These are phyloP conservation scores for Silurus aristotelis DNA, from an alignment of 2,797 vertebrate species.

Conservation along the genomic window DNA sequence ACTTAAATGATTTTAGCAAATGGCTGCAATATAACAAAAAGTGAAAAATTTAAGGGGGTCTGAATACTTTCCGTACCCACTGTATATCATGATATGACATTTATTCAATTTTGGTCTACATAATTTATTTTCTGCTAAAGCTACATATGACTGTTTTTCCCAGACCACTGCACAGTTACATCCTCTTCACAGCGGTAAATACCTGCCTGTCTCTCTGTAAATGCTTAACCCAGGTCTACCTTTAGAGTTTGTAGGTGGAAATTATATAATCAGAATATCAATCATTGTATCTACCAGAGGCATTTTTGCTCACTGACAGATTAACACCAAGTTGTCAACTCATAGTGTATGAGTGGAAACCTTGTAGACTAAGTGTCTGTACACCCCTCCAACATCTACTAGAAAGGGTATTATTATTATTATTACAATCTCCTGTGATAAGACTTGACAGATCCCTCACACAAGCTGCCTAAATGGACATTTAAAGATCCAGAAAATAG, in stretches of 20 bases:
- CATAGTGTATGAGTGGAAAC: background rate
- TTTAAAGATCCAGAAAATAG: background rate
- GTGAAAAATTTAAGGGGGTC: no score
- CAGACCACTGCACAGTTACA: background rate
- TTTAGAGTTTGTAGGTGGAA: background rate
- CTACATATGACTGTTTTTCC: background rate
- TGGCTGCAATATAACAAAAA: no score
- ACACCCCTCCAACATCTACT: background rate
- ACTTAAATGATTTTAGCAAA: no score
- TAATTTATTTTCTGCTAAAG: background rate
- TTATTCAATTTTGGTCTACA: background rate
- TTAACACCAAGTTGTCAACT: background rate
- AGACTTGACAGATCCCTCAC: background rate
- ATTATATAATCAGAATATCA: constrained; percentile 5
- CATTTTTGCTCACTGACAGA: background rate
- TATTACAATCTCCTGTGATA: no score
- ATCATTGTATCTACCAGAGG: background rate
- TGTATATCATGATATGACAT: background rate
- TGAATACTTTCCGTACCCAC: no score
- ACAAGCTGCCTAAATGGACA: no score
- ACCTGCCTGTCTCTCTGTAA: background rate
- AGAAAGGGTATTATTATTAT: background rate
- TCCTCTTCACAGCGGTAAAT: background rate
- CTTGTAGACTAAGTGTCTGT: background rate
- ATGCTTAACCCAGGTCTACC: background rate